A percentile compares a stretch with the other conserved stretches of the same genome.
These are phyloP conservation scores for Scelioninae gen. 1 DNA, from an alignment of 2,888 invertebrate genomes.

Conservation along the genomic window DNA sequence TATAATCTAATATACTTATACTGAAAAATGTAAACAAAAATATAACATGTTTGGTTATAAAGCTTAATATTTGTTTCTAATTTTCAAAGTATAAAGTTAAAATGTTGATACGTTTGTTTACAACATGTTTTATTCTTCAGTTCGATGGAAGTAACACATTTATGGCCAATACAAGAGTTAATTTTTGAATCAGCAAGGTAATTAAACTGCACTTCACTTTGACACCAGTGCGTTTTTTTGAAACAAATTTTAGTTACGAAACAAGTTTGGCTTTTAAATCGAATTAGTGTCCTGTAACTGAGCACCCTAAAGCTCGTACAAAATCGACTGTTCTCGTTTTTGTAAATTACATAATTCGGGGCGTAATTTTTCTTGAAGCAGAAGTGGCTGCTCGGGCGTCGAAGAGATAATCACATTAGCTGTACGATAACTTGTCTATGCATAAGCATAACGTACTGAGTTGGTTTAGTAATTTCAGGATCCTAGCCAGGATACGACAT, in stretches of 20 bases:
- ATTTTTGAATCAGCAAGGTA: too few species aligned
- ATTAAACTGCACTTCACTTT: too few species aligned
- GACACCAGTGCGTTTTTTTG: too few species aligned
- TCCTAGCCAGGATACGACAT: constrained; percentile 80
- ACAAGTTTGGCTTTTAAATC: constrained; percentile 17
- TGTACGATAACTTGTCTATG: constrained; percentile 83
- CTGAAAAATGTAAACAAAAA: too few species aligned
- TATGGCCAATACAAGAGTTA: too few species aligned
- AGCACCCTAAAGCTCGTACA: constrained; percentile 10
- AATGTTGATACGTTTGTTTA: too few species aligned
- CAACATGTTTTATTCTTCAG: too few species aligned
- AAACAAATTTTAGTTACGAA: not conserved
- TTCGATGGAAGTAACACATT: too few species aligned
- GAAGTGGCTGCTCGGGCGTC: constrained; percentile 72
- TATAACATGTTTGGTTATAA: too few species aligned
- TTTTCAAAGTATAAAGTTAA: too few species aligned
- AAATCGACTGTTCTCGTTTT: constrained; percentile 22
- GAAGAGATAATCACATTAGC: constrained; percentile 84
- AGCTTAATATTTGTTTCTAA: too few species aligned
- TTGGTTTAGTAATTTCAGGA: constrained; percentile 76
- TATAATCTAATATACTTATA: too few species aligned
- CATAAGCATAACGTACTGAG: constrained; percentile 83
- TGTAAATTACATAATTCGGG: constrained; percentile 47
- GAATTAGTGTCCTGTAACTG: constrained; percentile 29
- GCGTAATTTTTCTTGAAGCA: constrained; percentile 55